Conservation (phyloP, 2,113 vertebrate genomes). For the Lasiurus cinereus region DNA sequence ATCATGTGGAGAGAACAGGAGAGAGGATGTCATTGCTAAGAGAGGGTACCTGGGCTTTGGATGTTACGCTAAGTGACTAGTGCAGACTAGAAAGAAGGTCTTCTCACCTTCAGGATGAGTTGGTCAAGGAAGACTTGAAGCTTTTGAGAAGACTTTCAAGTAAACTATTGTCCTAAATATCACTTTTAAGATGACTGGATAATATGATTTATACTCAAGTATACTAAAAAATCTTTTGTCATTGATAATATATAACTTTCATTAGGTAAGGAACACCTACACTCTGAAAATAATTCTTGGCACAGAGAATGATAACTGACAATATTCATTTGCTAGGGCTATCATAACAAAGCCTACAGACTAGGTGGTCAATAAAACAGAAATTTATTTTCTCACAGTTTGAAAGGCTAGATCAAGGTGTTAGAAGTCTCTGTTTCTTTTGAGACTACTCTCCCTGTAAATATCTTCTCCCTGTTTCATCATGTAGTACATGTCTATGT, state of each 20-base stretch:
- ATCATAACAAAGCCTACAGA: not conserved
- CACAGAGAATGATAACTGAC: not conserved
- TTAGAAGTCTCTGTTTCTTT: not conserved
- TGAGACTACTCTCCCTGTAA: not conserved
- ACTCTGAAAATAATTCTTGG: not conserved
- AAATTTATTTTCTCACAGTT: not conserved
- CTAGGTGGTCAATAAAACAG: not conserved
- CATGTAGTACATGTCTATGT: fast-evolving
- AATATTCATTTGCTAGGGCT: not conserved
- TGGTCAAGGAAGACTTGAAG: not conserved
- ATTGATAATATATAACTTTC: not conserved
- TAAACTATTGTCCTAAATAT: not conserved
- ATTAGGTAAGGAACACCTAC: not conserved
- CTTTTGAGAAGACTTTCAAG: not conserved
- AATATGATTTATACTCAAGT: constrained; percentile 9
- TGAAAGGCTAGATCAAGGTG: not conserved
- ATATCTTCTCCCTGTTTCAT: not conserved
- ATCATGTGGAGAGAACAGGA: not conserved
- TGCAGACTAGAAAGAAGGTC: not conserved
- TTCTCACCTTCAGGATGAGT: not conserved
- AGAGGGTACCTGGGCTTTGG: not conserved
- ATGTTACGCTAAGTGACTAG: not conserved
- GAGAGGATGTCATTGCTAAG: not conserved
- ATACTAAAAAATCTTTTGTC: not conserved
- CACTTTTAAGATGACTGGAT: not conserved